These are phyloP conservation scores for Sebastes nivosus DNA, from an alignment of 2,797 vertebrate genomes.

Conservation along the genomic window DNA sequence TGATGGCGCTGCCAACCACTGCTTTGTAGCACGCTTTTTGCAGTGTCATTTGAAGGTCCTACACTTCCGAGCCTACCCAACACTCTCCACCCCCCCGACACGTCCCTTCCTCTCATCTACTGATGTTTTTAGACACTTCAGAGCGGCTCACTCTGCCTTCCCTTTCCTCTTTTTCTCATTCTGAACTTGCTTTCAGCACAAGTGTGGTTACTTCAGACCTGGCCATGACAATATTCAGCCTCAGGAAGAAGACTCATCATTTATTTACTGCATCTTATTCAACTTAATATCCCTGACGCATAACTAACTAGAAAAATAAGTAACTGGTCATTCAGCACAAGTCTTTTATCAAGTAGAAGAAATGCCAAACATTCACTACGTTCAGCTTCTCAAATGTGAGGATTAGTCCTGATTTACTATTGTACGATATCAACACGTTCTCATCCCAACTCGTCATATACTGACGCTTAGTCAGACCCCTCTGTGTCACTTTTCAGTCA, in stretches of 20 bases:
- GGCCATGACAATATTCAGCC: background rate
- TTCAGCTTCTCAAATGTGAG: background rate
- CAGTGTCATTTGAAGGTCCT: constrained; percentile 66
- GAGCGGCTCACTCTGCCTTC: constrained; percentile 16
- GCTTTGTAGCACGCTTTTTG: constrained; percentile 46
- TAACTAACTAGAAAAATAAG: background rate
- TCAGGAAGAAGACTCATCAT: background rate
- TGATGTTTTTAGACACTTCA: constrained; percentile 10
- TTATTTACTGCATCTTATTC: constrained; percentile 11
- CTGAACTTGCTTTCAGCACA: background rate
- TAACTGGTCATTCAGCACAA: background rate
- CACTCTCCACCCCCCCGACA: background rate
- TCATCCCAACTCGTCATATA: too few species aligned
- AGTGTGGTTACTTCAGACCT: background rate
- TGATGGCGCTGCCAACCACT: constrained; percentile 25
- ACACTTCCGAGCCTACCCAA: background rate
- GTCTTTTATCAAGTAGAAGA: background rate
- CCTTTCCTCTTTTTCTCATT: constrained; percentile 1
- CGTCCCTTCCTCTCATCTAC: background rate
- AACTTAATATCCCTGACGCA: background rate
- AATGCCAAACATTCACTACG: background rate
- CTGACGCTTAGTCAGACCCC: too few species aligned
- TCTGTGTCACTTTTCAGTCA: too few species aligned
- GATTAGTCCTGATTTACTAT: background rate
- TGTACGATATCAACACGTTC: too few species aligned